A percentile compares a stretch with the other conserved stretches of the same genome.
Conservation (phyloP, 2,888 invertebrate species). For the Tenthredo distinguenda region DNA sequence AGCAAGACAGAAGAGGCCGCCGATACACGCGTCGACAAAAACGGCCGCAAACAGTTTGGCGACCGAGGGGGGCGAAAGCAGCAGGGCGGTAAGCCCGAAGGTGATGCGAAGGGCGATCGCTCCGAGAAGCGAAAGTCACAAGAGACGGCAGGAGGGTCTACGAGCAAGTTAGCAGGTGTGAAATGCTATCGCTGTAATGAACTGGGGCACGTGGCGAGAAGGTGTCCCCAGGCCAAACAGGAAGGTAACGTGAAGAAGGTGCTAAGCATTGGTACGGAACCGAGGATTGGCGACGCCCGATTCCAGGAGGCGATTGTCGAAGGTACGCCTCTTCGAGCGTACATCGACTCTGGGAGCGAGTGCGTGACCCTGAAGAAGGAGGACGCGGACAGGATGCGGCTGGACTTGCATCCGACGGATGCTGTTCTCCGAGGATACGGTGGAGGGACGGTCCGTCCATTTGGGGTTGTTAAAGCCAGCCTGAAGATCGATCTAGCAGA, state of each 20-base stretch:
- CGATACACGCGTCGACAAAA: background rate
- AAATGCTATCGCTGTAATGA: constrained; percentile 38
- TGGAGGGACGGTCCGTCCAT: constrained; percentile 44
- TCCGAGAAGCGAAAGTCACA: background rate
- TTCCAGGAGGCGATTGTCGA: constrained; percentile 43
- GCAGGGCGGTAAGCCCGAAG: too few relatives aligned
- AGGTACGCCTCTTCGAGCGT: constrained; percentile 34
- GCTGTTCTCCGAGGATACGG: constrained; percentile 51
- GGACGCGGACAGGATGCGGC: background rate
- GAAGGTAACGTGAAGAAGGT: constrained; percentile 38
- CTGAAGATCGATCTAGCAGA: constrained; percentile 53
- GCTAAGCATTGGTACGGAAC: constrained; percentile 39
- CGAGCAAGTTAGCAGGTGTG: constrained; percentile 27
- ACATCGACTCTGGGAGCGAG: constrained; percentile 48
- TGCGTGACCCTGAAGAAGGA: constrained; percentile 46
- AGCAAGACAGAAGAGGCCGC: constrained; percentile 37
- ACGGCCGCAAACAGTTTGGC: background rate
- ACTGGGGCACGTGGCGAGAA: constrained; percentile 37
- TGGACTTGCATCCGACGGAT: constrained; percentile 51
- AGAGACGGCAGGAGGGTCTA: constrained; percentile 19
- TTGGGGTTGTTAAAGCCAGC: constrained; percentile 35
- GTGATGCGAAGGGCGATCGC: background rate
- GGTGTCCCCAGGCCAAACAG: constrained; percentile 28
- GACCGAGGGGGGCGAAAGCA: background rate
- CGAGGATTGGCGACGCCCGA: background rate